Base-by-base conservation (phyloP, 2,888 invertebrate genomes). In the Heteromyza rotundicornis region DNA sequence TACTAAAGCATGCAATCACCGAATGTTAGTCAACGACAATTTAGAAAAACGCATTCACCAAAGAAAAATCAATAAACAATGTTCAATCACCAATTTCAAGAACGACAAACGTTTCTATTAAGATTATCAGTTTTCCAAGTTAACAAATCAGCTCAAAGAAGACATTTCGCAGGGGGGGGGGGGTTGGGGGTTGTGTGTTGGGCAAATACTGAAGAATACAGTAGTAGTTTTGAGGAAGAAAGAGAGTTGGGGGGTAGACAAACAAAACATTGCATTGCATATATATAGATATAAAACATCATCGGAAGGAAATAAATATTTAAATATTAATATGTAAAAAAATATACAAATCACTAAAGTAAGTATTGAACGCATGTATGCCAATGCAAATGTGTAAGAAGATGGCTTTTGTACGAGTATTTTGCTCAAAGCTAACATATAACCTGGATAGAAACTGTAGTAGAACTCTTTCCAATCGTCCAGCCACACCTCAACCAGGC, bases 381-480 rank as follows among this genome's bases (percentile, higher is more conserved):
- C n/a, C n/a, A n/a, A 40, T 40, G 40, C 40, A 40, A n/a, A n/a
- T n/a, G 40, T 40, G 16, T 10, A 40, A n/a, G 16, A 10, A 24
- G 17, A 47, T 54, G 5, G 27, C 35, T 12, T 56, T 36, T 58
- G 55, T 60, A 55, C 63, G 44, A 54, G 40, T 61, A 59, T 61
- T 58, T 65, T 57, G 55, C 64, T 49, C 19, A 47, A 19, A 47
- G 40, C 40, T 7, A 67, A 62, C 63, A 67, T 66, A 76, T 82
- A 86, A 95, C 96, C 95, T 92, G 96, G 96, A 88, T 96, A 96
- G 88, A 96, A 95, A 87, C 93, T 94, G 92, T 95, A 96, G 92
- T 95, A 96, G 91, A 97, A 96, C 84, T 94, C 92, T 89, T 95
- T 95, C 93, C 98, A 98, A 82, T 97, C 95, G 87, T 98, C 98